These are phyloP conservation scores for Anguilla obscura DNA, from an alignment of 2,797 vertebrate species.

Conservation along the genomic window DNA sequence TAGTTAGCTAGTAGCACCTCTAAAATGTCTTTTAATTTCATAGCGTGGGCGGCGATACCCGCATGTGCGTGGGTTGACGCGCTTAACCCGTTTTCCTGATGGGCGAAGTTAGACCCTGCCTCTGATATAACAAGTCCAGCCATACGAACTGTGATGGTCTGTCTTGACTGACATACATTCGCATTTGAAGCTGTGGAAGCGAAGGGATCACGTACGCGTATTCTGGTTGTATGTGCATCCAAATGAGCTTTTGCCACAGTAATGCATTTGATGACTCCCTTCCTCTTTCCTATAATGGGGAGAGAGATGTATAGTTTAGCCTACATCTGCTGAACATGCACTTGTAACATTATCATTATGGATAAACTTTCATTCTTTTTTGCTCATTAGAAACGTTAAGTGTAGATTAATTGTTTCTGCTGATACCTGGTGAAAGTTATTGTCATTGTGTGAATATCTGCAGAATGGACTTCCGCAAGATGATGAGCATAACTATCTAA, in stretches of 20 bases:
- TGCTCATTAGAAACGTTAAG: neutral
- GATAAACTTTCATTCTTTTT: constrained; percentile 16
- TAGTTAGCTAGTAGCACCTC: neutral
- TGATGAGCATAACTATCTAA: neutral
- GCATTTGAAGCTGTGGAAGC: constrained; percentile 32
- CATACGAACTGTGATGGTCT: constrained; percentile 33
- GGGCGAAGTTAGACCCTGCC: constrained; percentile 41
- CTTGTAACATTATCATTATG: constrained; percentile 25
- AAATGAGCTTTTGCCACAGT: constrained; percentile 26
- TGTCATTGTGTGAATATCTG: neutral
- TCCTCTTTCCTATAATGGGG: neutral
- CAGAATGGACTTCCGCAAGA: neutral
- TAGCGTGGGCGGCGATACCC: neutral
- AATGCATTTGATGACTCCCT: constrained; percentile 1
- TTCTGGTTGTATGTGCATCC: constrained; percentile 36
- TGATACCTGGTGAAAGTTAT: neutral
- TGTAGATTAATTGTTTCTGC: neutral
- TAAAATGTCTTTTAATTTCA: neutral
- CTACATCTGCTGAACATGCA: constrained; percentile 3
- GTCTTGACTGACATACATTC: constrained; percentile 52
- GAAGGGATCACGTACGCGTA: constrained; percentile 35
- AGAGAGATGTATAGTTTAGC: neutral
- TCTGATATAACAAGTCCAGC: constrained; percentile 37
- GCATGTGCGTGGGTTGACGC: constrained; percentile 26
- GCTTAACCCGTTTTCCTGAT: constrained; percentile 38